Conservation (phyloP, 1,140 invertebrate genomes). For the Musca vetustissima region DNA sequence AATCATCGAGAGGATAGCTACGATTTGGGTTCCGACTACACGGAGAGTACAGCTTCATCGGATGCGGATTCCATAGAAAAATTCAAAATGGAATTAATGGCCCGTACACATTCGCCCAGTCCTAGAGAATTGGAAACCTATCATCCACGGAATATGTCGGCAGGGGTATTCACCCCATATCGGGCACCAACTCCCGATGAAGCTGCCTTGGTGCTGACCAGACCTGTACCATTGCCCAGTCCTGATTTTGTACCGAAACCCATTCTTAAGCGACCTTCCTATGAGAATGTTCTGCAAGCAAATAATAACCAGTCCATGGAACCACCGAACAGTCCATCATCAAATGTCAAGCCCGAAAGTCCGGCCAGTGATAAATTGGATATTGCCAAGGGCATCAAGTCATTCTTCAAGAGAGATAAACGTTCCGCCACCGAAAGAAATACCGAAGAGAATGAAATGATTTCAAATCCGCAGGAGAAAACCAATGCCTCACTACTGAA, state of each 20-base stretch:
- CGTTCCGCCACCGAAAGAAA: constrained; percentile 47
- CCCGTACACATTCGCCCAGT: constrained; percentile 57
- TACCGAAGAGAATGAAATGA: constrained; percentile 44
- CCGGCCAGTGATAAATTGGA: constrained; percentile 31
- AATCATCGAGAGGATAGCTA: constrained; percentile 38
- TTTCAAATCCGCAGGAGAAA: constrained; percentile 41
- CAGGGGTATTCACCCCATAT: constrained; percentile 50
- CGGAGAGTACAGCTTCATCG: constrained; percentile 61
- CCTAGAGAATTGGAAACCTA: constrained; percentile 68
- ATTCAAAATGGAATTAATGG: constrained; percentile 59
- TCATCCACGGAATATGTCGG: constrained; percentile 61
- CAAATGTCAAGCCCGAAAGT: constrained; percentile 2
- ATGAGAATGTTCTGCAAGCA: constrained; percentile 47
- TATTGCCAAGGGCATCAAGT: constrained; percentile 49
- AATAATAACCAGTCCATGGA: not conserved
- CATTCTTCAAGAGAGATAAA: constrained; percentile 50
- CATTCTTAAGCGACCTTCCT: constrained; percentile 66
- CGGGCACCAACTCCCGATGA: constrained; percentile 57
- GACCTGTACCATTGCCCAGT: constrained; percentile 61
- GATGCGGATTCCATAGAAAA: constrained; percentile 60
- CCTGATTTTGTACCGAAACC: constrained; percentile 72
- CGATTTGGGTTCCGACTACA: constrained; percentile 63
- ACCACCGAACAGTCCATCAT: not conserved
- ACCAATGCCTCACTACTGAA: constrained; percentile 44
- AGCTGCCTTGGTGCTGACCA: constrained; percentile 60